Percentiles rank a stretch among this genome's conserved stretches.
phyloP scores from a whole-genome alignment of 2,113 vertebrate species.

The Percina caprodes region DNA sequence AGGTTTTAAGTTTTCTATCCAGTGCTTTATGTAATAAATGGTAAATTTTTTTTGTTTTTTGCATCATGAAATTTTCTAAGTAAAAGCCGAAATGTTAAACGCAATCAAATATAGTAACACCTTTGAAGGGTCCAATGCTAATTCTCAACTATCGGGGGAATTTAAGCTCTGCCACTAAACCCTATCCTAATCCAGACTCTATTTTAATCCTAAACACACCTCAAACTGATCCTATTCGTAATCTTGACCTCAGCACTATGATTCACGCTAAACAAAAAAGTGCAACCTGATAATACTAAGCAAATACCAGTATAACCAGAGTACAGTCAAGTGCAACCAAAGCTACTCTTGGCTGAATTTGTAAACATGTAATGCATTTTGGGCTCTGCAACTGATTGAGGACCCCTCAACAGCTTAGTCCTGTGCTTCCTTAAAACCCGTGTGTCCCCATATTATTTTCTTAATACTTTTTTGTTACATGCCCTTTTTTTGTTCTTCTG shows the following conservation, averaged over 20 bases:
- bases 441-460: conserved; percentile 38
- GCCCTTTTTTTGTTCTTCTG: conserved; percentile 7
- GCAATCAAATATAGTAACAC: neutral
- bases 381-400: conserved; percentile 52
- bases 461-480: conserved; percentile 50
- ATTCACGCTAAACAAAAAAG: conserved; percentile 14
- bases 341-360: conserved; percentile 74
- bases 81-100: conserved; percentile 11
- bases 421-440: conserved; percentile 56
- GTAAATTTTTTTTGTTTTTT: neutral
- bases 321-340: conserved; percentile 75
- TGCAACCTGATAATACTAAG: conserved; percentile 51
- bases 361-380: conserved; percentile 81
- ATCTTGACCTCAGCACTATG: conserved; percentile 13
- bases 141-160: neutral
- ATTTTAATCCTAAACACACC: conserved; percentile 27
- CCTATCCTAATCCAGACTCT: conserved; percentile 8
- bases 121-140: neutral
- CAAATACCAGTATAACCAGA: conserved; percentile 59
- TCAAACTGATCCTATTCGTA: conserved; percentile 30
- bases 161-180: neutral
- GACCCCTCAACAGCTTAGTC: conserved; percentile 49
- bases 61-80: neutral
- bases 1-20: no score
- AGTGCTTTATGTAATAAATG: neutral